Percentiles rank a stretch among this genome's conserved stretches.
These are phyloP conservation scores for Diadumene lineata DNA, from an alignment of 92 coral and sea anemone genomes.

Conservation along the genomic window DNA sequence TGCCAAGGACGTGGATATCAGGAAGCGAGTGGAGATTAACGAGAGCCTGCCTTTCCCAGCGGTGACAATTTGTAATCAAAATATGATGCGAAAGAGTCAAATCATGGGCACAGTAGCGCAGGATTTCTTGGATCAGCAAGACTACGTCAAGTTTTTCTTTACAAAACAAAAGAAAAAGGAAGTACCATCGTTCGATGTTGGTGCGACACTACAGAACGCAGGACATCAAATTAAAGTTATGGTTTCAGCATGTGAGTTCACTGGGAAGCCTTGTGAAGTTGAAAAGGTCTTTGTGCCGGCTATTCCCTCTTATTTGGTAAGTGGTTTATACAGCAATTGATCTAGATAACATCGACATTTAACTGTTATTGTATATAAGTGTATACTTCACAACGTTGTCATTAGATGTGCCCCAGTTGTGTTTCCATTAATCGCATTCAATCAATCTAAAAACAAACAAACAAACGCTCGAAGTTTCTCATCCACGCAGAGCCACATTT, in stretches of 20 bases:
- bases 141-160: neutral
- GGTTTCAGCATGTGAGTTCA: neutral
- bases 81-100: conserved; percentile 61
- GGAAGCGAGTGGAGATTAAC: conserved; percentile 19
- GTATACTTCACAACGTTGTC: too few species aligned
- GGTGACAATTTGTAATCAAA: conserved; percentile 66
- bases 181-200: conserved; percentile 19
- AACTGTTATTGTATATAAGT: too few species aligned
- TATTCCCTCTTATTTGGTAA: conserved; percentile 2
- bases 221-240: conserved; percentile 42
- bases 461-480: too few species aligned
- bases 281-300: conserved; percentile 6
- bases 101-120: conserved; percentile 66
- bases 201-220: conserved; percentile 28
- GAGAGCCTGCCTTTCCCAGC: conserved; percentile 51
- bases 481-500: too few species aligned
- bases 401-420: too few species aligned
- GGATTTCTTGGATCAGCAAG: conserved; percentile 53
- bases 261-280: neutral
- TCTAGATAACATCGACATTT: too few species aligned
- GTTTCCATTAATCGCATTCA: too few species aligned
- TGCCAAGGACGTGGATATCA: conserved; percentile 24
- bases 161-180: neutral
- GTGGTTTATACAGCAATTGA: too few species aligned
- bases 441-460: too few species aligned